phyloP scores from a whole-genome alignment of 1,140 invertebrate species.

The Grapholita molesta region DNA sequence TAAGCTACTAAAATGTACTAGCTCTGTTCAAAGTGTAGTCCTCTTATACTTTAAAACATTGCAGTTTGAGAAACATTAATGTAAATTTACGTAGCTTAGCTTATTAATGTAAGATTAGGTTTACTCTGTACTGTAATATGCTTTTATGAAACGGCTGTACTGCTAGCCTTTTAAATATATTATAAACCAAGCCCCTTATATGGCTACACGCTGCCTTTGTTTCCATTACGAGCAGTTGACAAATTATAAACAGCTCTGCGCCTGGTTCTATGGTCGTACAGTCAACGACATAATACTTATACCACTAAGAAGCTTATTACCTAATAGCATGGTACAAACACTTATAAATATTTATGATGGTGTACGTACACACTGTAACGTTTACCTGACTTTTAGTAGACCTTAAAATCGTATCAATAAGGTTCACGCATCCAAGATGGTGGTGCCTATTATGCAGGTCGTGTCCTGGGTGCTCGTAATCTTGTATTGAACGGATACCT shows the following conservation, averaged over 20 bases:
- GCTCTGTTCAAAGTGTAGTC: too few species aligned
- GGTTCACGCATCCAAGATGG: neutral
- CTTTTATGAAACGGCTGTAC: neutral
- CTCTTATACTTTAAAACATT: neutral
- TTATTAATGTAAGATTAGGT: too few species aligned
- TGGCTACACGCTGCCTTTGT: neutral
- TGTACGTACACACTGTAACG: neutral
- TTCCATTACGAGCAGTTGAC: neutral
- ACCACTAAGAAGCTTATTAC: neutral
- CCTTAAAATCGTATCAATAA: neutral
- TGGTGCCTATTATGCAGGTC: conserved; percentile 21
- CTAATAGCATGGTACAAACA: too few species aligned
- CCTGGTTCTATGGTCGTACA: neutral
- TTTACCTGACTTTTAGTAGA: neutral
- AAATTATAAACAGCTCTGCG: neutral
- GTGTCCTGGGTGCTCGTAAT: conserved; percentile 26
- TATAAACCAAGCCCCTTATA: neutral
- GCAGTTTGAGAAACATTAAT: too few species aligned
- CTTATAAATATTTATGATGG: neutral
- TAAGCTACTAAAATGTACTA: too few species aligned
- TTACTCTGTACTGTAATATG: neutral
- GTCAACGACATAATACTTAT: neutral
- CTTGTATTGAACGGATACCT: conserved; percentile 26
- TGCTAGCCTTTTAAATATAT: neutral
- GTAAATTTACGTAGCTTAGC: too few species aligned